A percentile compares a stretch with the other conserved stretches of the same genome.
Evolutionary conservation across 1,140 invertebrate species (phyloP).

Genomic region (Thaumatotibia leucotreta): DNA sequence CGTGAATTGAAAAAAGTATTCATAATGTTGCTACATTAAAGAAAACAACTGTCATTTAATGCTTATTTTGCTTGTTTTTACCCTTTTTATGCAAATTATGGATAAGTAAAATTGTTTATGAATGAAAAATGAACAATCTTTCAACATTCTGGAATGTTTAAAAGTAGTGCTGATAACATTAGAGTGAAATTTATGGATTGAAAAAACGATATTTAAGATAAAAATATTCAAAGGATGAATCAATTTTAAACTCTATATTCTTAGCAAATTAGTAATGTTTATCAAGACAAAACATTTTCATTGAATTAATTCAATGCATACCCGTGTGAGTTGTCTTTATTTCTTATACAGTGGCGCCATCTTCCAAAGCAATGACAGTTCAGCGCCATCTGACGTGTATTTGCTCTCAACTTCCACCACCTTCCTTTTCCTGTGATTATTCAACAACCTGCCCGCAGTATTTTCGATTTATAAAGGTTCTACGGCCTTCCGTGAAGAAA

Average conservation of each 20-base stretch:
- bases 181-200: no score
- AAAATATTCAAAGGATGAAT: no score
- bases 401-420: constrained; percentile 27
- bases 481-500: constrained; percentile 15
- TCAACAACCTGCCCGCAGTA: constrained; percentile 39
- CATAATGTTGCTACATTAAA: constrained; percentile 36
- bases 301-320: neutral
- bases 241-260: no score
- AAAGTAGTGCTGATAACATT: no score
- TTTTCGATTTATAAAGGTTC: constrained; percentile 17
- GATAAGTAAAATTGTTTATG: no score
- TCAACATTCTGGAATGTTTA: no score
- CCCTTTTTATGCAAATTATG: no score
- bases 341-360: constrained; percentile 20
- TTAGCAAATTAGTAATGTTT: no score
- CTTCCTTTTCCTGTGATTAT: constrained; percentile 71
- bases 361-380: constrained; percentile 23
- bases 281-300: no score
- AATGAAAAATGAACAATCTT: no score
- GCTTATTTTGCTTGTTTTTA: no score
- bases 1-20: constrained; percentile 28
- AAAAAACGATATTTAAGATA: no score
- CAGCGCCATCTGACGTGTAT: constrained; percentile 42
- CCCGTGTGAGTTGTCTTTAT: constrained; percentile 14
- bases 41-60: neutral